Percentiles rank a stretch among this genome's conserved stretches.
phyloP scores from a whole-genome alignment of 2,888 invertebrate species.

The Drosophila peninsularis region DNA sequence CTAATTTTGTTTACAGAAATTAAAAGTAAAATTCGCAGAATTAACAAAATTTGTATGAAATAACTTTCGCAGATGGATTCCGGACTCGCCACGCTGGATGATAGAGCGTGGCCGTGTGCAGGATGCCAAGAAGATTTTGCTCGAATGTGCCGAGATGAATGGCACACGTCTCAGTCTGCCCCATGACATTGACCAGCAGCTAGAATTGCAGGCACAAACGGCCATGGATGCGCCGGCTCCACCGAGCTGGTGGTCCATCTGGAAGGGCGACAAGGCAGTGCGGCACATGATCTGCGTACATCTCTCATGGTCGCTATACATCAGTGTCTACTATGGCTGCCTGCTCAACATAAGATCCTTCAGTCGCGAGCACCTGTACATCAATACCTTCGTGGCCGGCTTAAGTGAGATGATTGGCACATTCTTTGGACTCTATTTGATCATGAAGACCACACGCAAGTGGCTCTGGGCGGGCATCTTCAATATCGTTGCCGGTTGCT shows the following conservation, averaged over 20 bases:
- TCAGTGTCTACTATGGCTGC: slow-evolving; percentile 85
- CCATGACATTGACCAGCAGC: slow-evolving; percentile 83
- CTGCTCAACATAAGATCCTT: slow-evolving; percentile 85
- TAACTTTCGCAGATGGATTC: slow-evolving; percentile 82
- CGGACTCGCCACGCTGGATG: slow-evolving; percentile 85
- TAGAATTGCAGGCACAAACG: slow-evolving; percentile 84
- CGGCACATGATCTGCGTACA: slow-evolving; percentile 84
- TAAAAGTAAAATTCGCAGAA: background rate
- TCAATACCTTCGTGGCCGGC: slow-evolving; percentile 85
- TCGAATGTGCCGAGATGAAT: slow-evolving; percentile 84
- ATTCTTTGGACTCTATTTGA: slow-evolving; percentile 83
- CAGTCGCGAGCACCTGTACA: slow-evolving; percentile 84
- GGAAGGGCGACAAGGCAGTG: slow-evolving; percentile 83
- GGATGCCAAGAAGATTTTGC: slow-evolving; percentile 84
- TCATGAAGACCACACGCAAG: slow-evolving; percentile 82
- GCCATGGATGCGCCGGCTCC: slow-evolving; percentile 83
- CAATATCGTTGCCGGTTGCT: slow-evolving; percentile 82
- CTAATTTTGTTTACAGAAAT: background rate
- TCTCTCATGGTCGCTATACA: slow-evolving; percentile 84
- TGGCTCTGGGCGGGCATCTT: slow-evolving; percentile 84
- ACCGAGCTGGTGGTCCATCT: slow-evolving; percentile 84
- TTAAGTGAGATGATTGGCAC: slow-evolving; percentile 84
- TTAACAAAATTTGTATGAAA: background rate
- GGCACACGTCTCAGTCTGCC: slow-evolving; percentile 83
- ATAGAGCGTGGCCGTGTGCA: slow-evolving; percentile 84